phyloP scores from a whole-genome alignment of 2,888 invertebrate species.

The Tachystola acroxantha region DNA sequence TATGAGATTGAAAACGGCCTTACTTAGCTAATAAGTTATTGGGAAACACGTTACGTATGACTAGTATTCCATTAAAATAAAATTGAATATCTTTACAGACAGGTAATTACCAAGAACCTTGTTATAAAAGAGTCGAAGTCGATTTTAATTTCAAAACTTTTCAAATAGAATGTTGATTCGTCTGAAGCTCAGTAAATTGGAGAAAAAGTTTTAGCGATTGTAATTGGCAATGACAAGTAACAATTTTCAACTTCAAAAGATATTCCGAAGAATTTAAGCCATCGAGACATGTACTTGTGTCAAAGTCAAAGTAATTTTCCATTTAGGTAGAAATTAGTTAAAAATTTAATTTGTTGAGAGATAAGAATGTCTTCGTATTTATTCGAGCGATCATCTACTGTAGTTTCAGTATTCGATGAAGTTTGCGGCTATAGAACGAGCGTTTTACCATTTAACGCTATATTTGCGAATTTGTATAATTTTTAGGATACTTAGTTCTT shows the following conservation, averaged over 20 bases:
- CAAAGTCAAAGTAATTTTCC: constrained; percentile 5
- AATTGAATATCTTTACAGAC: constrained; percentile 5
- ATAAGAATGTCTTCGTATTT: neutral
- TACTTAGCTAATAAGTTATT: constrained; percentile 12
- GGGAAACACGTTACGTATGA: constrained; percentile 8
- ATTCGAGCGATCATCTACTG: constrained; percentile 5
- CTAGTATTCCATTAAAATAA: constrained; percentile 8
- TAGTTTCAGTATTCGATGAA: constrained; percentile 16
- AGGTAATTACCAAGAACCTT: neutral
- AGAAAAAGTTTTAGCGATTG: constrained; percentile 18
- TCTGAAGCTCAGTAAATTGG: neutral
- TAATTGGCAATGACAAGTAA: constrained; percentile 18
- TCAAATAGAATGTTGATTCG: neutral
- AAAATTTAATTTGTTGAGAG: neutral
- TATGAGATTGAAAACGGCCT: constrained; percentile 21
- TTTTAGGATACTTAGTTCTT: no score
- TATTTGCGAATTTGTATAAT: no score
- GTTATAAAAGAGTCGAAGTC: neutral
- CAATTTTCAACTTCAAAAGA: neutral
- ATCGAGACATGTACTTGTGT: neutral
- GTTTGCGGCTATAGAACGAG: constrained; percentile 8
- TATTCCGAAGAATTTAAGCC: neutral
- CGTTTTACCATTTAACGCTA: no score
- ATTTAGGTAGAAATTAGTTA: neutral
- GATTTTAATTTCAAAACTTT: neutral